phyloP scores from a whole-genome alignment of 2,113 vertebrate genomes.

The Brachionichthys hirsutus region DNA sequence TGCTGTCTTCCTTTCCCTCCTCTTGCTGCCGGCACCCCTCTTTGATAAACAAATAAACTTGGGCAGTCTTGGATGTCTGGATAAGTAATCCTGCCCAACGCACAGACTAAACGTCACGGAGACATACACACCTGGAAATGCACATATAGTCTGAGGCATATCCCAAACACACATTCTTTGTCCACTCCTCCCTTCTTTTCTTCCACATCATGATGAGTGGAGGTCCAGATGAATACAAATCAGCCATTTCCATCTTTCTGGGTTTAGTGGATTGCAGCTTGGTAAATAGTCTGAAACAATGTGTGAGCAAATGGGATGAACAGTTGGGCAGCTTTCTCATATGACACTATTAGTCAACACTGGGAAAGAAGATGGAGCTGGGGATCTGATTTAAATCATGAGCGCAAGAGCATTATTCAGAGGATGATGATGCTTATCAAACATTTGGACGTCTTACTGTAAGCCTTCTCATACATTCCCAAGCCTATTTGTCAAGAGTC shows the following conservation, averaged over 20 bases:
- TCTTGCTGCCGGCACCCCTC: constrained; percentile 49
- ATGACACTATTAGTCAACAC: constrained; percentile 45
- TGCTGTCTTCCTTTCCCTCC: constrained; percentile 68
- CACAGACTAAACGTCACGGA: constrained; percentile 20
- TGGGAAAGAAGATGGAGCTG: constrained; percentile 14
- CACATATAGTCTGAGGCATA: constrained; percentile 4
- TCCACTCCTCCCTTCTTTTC: constrained; percentile 25
- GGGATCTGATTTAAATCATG: constrained; percentile 25
- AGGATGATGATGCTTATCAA: constrained; percentile 23
- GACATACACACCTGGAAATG: constrained; percentile 23
- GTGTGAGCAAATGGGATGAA: constrained; percentile 46
- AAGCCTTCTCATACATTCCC: too few species aligned
- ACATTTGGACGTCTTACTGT: neutral
- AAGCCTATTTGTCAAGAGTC: too few species aligned
- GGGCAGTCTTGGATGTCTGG: constrained; percentile 28
- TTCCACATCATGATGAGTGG: constrained; percentile 24
- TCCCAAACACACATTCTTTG: constrained; percentile 18
- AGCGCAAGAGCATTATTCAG: constrained; percentile 27
- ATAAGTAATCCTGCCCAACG: constrained; percentile 27
- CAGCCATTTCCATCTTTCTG: constrained; percentile 49
- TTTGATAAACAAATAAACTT: constrained; percentile 76
- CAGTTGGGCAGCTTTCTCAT: constrained; percentile 37
- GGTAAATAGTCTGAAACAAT: constrained; percentile 67
- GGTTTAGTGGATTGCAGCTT: constrained; percentile 60
- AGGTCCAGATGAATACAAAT: constrained; percentile 69